Conservation (phyloP, 2,797 vertebrate species). For the Falco concolor region DNA sequence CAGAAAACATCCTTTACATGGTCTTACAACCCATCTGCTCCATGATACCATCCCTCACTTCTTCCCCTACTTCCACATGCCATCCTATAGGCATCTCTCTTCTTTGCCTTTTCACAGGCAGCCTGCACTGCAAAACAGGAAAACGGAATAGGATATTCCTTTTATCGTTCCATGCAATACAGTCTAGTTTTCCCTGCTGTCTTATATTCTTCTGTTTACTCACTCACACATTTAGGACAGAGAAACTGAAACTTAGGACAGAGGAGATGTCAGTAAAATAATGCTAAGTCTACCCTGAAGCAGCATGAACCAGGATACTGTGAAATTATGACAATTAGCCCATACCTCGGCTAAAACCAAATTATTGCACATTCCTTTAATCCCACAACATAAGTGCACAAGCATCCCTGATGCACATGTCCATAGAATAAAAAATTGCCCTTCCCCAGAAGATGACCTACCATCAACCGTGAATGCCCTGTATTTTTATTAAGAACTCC, state of each 20-base stretch:
- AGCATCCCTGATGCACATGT: not conserved
- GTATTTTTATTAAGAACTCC: not conserved
- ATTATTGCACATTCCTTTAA: not conserved
- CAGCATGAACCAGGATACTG: not conserved
- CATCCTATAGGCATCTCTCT: not conserved
- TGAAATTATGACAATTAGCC: not conserved
- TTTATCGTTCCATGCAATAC: not conserved
- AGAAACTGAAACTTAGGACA: not conserved
- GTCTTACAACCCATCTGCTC: not conserved
- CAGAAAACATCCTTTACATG: not conserved
- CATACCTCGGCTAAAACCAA: not conserved
- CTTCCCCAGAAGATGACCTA: not conserved
- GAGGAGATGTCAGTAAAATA: not conserved
- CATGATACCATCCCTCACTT: not conserved
- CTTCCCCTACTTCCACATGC: not conserved
- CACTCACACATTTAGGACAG: not conserved
- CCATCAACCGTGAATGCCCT: not conserved
- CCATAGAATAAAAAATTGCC: not conserved
- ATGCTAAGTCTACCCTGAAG: not conserved
- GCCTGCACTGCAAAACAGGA: not conserved
- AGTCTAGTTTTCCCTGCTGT: not conserved
- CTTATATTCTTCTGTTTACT: not conserved
- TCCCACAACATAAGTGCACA: not conserved
- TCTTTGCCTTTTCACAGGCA: not conserved
- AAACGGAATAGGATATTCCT: not conserved